Base-by-base conservation (phyloP, 2,113 vertebrate species). In the Hippocampus barbouri region DNA sequence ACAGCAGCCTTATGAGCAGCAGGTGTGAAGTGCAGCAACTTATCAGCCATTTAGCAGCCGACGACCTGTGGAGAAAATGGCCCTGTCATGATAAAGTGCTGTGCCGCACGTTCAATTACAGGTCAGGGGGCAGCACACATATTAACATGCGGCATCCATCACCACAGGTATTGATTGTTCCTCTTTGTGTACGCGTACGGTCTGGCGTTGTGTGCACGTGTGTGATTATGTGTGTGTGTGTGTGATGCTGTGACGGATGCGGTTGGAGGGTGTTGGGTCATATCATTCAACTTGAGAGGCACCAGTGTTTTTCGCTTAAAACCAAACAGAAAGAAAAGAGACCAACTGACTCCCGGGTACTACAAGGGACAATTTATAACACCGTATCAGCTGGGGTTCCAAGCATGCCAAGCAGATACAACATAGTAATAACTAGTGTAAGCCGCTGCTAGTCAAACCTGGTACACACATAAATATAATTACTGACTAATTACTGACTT, bases 21-120 rank as follows among this genome's bases (percentile, higher is more conserved):
- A 73, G 79, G 77, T 53, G 6, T 71, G 20, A 73, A 72, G 71
- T 66, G 73, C 57, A 56, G 61, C n/a, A 68, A 79, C 81, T 86
- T 88, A 88, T 86, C 83, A 84, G 79, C 87, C 88, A 82, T 90
- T 90, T 88, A 91, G 87, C 87, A 85, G 78, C 57, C 41, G 77
- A 85, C 84, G 88, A 90, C 83, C 88, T 85, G 84, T 76, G 78
- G 66, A 80, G 78, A 43, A 66, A 86, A 79, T 69, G 78, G 79
- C 66, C 83, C 76, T 61, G 70, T 87, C 79, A 74, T 86, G 88
- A 91, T 85, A 81, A 87, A 90, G 84, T 87, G 81, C 78, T 67
- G 80, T 61, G 86, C 66, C 73, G 72, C 82, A 79, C 79, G 78
- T 90, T 89, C 79, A 87, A 84, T 88, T 84, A 83, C 79, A 85